Evolutionary conservation across 2,888 invertebrate species (phyloP).

Genomic region (Cheilosia soror): DNA sequence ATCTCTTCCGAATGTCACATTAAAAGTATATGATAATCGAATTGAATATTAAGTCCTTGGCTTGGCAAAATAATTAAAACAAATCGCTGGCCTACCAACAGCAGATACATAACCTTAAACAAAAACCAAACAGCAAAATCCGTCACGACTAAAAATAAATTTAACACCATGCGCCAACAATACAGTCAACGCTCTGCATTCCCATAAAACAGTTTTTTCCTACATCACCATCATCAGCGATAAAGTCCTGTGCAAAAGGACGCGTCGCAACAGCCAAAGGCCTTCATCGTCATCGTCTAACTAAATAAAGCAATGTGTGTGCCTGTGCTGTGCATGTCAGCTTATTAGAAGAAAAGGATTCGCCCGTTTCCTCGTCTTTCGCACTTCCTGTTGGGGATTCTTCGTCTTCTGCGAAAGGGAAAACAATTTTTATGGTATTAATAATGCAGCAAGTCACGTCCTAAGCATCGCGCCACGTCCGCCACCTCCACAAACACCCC

Average conservation of each 20-base stretch:
- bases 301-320: constrained; percentile 64
- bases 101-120: not conserved
- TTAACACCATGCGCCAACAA: constrained; percentile 61
- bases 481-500: constrained; percentile 19
- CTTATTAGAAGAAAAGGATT: constrained; percentile 71
- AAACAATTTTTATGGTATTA: constrained; percentile 78
- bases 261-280: constrained; percentile 10
- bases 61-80: constrained; percentile 66
- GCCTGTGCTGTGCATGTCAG: constrained; percentile 71
- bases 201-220: constrained; percentile 1
- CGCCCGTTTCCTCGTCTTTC: constrained; percentile 37
- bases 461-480: constrained; percentile 64
- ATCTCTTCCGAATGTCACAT: not conserved
- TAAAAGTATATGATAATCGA: constrained; percentile 12
- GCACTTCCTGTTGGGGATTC: constrained; percentile 10
- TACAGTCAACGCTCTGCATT: constrained; percentile 47
- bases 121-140: constrained; percentile 55
- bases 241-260: constrained; percentile 34
- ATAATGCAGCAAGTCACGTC: constrained; percentile 79
- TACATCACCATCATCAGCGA: constrained; percentile 7
- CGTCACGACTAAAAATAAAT: constrained; percentile 67
- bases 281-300: constrained; percentile 8
- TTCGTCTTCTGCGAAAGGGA: constrained; percentile 56
- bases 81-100: constrained; percentile 9
- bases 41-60: constrained; percentile 60